Conservation (phyloP, 1,140 invertebrate genomes). For the Lepidurus arcticus region DNA sequence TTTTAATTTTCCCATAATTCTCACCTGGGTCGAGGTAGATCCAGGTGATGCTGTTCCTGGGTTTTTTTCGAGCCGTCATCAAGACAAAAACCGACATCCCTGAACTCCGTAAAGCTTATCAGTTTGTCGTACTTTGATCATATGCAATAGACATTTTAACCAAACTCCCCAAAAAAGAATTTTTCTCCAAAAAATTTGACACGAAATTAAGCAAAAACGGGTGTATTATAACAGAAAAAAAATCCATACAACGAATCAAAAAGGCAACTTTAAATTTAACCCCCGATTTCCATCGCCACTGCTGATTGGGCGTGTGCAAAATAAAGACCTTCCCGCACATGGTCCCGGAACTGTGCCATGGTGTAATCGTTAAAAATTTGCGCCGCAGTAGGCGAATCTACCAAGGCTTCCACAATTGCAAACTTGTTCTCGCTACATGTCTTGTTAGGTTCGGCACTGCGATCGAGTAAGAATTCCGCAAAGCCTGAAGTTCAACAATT, state of each 20-base stretch:
- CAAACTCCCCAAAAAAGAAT: no score
- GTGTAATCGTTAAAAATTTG: slow-evolving; percentile 36
- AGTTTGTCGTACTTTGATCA: no score
- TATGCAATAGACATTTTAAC: no score
- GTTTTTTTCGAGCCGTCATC: no score
- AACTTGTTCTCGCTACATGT: slow-evolving; percentile 37
- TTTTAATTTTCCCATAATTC: no score
- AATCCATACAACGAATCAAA: not conserved
- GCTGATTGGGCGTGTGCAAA: slow-evolving; percentile 32
- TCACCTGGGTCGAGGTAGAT: no score
- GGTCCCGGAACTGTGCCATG: slow-evolving; percentile 34
- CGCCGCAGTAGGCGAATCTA: slow-evolving; percentile 34
- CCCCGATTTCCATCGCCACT: slow-evolving; percentile 35
- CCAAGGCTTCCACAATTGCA: slow-evolving; percentile 36
- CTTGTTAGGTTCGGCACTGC: slow-evolving; percentile 36
- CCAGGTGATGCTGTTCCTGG: no score
- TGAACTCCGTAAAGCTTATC: no score
- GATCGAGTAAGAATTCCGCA: slow-evolving; percentile 37
- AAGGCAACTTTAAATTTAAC: not conserved
- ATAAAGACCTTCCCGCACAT: slow-evolving; percentile 37
- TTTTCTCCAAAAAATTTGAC: no score
- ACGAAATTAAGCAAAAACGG: not conserved
- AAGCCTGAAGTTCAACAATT: slow-evolving; percentile 30
- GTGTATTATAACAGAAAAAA: not conserved
- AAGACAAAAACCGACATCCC: no score